A percentile compares a stretch with the other conserved stretches of the same genome.
phyloP scores from a whole-genome alignment of 2,797 vertebrate species.

The Alfaro cultratus region DNA sequence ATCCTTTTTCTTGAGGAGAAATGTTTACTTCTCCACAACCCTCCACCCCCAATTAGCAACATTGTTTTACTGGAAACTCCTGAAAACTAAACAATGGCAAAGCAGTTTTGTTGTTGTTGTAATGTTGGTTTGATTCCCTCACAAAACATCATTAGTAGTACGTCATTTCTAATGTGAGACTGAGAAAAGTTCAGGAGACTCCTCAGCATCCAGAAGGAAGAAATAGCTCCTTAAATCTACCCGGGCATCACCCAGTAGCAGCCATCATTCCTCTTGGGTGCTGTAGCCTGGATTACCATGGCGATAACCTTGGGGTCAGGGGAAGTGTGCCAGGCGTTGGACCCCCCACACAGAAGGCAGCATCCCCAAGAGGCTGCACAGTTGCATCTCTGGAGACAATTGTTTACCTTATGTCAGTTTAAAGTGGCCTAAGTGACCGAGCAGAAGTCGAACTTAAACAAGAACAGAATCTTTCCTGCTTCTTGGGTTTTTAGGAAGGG shows the following conservation, averaged over 20 bases:
- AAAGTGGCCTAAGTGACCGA: constrained; percentile 27
- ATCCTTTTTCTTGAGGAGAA: neutral
- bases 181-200: neutral
- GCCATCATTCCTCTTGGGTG: constrained; percentile 57
- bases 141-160: neutral
- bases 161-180: neutral
- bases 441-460: constrained; percentile 24
- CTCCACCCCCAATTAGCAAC: neutral
- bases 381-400: constrained; percentile 52
- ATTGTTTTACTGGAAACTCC: neutral
- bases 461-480: neutral
- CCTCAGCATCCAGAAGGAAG: constrained; percentile 15
- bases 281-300: constrained; percentile 72
- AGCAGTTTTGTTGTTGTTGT: neutral
- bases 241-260: constrained; percentile 67
- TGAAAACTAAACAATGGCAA: neutral
- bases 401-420: constrained; percentile 61
- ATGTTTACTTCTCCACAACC: neutral
- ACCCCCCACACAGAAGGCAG: constrained; percentile 72
- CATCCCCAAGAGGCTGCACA: constrained; percentile 37
- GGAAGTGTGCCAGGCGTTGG: constrained; percentile 79
- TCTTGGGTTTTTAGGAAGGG: constrained; percentile 1
- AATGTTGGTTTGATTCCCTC: neutral
- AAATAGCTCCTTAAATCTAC: constrained; percentile 26
- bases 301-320: constrained; percentile 80